These are phyloP conservation scores for Monoplex corrugatus DNA, from an alignment of 2,888 invertebrate species.

Conservation along the genomic window DNA sequence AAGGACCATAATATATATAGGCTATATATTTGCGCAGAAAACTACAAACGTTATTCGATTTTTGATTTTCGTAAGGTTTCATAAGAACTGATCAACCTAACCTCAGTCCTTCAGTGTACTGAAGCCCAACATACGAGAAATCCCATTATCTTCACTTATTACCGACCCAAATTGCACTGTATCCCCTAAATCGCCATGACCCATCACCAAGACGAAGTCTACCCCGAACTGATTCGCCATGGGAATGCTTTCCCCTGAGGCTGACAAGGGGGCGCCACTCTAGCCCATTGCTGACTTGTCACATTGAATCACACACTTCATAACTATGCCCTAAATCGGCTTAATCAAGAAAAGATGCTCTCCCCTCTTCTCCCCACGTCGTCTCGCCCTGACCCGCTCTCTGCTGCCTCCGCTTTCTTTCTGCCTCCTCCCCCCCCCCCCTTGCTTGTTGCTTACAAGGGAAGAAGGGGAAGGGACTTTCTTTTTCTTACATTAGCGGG, in stretches of 20 bases:
- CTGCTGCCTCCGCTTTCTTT: neutral
- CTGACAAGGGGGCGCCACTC: conserved; percentile 7
- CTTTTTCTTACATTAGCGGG: neutral
- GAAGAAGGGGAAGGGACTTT: neutral
- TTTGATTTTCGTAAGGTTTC: no score
- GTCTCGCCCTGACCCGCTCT: neutral
- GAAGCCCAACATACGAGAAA: no score
- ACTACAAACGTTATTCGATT: no score
- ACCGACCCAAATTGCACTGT: neutral
- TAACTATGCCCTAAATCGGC: conserved; percentile 48
- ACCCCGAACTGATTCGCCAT: neutral
- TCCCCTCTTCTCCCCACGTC: no score
- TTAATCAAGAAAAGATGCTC: conserved; percentile 48
- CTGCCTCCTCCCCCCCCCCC: neutral
- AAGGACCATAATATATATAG: no score
- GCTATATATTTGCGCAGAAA: no score
- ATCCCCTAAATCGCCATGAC: neutral
- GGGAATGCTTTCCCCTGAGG: conserved; percentile 42
- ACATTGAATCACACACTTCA: conserved; percentile 50
- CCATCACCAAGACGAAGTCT: conserved; percentile 13
- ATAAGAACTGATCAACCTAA: no score
- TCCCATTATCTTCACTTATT: no score
- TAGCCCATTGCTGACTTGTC: conserved; percentile 49
- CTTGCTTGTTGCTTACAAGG: neutral
- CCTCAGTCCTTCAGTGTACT: no score